Percentiles rank a stretch among this genome's conserved stretches.
These are phyloP conservation scores for Mus spicilegus DNA, from an alignment of 2,113 vertebrate species.

Conservation along the genomic window DNA sequence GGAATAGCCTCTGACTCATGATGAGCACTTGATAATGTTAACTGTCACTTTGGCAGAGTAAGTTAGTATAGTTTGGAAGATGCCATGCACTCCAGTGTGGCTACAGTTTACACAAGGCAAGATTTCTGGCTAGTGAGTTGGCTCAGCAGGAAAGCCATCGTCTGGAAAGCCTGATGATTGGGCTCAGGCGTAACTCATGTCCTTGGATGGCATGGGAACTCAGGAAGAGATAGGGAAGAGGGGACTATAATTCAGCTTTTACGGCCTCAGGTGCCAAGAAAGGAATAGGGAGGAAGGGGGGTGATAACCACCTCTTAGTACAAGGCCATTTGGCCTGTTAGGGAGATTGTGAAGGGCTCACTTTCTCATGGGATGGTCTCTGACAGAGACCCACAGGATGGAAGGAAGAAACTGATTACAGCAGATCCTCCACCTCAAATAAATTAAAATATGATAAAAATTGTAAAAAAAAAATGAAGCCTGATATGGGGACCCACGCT, in stretches of 20 bases:
- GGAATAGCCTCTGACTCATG: background rate
- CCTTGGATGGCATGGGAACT: no score
- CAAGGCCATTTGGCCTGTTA: no score
- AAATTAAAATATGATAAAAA: background rate
- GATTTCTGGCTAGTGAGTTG: background rate
- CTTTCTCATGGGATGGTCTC: no score
- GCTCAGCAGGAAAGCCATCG: background rate
- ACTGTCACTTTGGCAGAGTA: conserved; percentile 29
- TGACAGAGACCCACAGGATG: background rate
- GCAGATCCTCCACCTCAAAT: background rate
- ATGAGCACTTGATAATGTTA: background rate
- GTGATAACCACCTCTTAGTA: no score
- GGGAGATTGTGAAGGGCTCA: no score
- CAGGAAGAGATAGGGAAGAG: no score
- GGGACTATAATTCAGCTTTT: no score
- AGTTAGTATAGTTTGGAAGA: conserved; percentile 1
- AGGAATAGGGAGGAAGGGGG: no score
- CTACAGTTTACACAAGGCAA: background rate
- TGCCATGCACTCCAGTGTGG: background rate
- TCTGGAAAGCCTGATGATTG: background rate
- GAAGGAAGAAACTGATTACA: background rate
- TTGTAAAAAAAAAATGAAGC: background rate
- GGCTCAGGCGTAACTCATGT: no score
- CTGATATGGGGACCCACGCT: background rate
- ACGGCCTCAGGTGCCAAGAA: no score